Percentiles rank a stretch among this genome's conserved stretches.
These are phyloP conservation scores for Syrista parreyssii DNA, from an alignment of 2,888 invertebrate genomes.

Conservation along the genomic window DNA sequence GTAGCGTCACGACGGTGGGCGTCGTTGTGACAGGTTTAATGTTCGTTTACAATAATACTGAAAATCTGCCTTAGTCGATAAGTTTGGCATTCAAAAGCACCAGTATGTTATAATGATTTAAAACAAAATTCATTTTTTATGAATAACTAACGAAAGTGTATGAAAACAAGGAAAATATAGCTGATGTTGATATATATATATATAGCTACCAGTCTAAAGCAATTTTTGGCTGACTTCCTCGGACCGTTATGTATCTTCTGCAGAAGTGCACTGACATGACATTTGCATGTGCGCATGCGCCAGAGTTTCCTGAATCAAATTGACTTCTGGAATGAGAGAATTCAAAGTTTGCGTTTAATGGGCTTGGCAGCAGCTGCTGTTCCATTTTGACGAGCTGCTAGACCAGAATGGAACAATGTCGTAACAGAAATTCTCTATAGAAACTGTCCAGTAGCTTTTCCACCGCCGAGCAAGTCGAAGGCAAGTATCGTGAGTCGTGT, in stretches of 20 bases:
- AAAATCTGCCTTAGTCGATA: not conserved
- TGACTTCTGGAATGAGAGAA: constrained; percentile 10
- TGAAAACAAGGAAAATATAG: not conserved
- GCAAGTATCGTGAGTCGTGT: not conserved
- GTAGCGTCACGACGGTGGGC: not conserved
- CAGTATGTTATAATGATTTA: not conserved
- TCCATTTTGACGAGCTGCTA: not conserved
- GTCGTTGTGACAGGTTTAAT: not conserved
- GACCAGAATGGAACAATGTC: not conserved
- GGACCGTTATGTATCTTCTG: not conserved
- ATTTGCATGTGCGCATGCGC: constrained; percentile 8
- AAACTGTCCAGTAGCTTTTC: not conserved
- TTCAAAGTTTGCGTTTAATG: not conserved
- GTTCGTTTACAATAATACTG: not conserved
- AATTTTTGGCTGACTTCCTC: not conserved
- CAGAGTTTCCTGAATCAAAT: constrained; percentile 26
- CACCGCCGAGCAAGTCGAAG: not conserved
- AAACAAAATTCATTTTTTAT: not conserved
- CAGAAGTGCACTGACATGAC: not conserved
- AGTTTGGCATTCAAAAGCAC: not conserved
- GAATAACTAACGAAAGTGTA: not conserved
- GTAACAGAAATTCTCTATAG: not conserved
- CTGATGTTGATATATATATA: too few relatives aligned
- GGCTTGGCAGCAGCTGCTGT: not conserved
- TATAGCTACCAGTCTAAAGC: not conserved